Evolutionary conservation across 2,888 invertebrate genomes (phyloP).

Genomic region (Venusia cambrica): DNA sequence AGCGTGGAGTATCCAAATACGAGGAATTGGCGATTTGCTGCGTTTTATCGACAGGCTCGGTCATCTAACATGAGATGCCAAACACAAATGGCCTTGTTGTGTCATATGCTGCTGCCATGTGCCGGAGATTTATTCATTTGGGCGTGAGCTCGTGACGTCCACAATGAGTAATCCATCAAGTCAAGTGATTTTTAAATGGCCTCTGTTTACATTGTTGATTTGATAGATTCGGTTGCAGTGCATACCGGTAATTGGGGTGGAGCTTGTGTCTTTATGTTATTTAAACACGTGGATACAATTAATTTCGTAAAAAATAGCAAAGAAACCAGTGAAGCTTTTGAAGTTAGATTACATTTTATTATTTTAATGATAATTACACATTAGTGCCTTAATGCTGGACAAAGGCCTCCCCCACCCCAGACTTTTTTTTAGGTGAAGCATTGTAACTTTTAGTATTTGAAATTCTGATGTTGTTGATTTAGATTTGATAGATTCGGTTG

Average conservation of each 20-base stretch:
- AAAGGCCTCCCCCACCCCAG: too few species aligned
- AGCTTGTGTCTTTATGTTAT: constrained; percentile 10
- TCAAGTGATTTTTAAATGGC: constrained; percentile 29
- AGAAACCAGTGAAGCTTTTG: too few species aligned
- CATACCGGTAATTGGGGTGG: constrained; percentile 5
- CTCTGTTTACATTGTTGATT: constrained; percentile 11
- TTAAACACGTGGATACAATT: too few species aligned
- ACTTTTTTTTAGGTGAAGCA: too few species aligned
- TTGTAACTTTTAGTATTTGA: too few species aligned
- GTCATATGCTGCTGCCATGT: constrained; percentile 43
- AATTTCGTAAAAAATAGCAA: too few species aligned
- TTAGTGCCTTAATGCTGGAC: too few species aligned
- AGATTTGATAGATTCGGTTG: constrained; percentile 1
- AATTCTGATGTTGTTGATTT: too few species aligned
- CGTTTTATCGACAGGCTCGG: constrained; percentile 29
- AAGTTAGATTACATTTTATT: too few species aligned
- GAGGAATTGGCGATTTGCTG: constrained; percentile 11
- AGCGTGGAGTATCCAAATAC: too few species aligned
- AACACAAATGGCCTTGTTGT: constrained; percentile 51
- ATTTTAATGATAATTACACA: too few species aligned
- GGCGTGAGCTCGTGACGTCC: constrained; percentile 35
- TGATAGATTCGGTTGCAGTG: constrained; percentile 1
- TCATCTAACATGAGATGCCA: constrained; percentile 54
- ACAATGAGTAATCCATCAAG: constrained; percentile 40
- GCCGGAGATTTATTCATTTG: constrained; percentile 54